Conservation (phyloP, 2,113 vertebrate species). For the Oxygymnocypris stewartii region DNA sequence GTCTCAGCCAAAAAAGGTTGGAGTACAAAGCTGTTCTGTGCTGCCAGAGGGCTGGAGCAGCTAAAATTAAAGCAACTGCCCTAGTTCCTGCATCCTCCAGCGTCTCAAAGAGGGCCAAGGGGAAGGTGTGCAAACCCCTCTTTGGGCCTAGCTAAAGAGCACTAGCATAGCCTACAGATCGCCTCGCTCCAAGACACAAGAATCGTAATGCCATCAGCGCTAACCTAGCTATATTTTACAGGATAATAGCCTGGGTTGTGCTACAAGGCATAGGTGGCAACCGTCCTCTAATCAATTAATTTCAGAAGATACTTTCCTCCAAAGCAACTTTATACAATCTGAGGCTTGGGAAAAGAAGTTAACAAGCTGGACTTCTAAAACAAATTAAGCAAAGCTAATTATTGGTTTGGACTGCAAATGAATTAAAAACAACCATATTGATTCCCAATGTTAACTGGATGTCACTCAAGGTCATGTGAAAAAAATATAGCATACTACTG, state of each 20-base stretch:
- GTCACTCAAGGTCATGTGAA: not conserved
- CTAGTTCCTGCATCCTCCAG: conserved; percentile 68
- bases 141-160: not conserved
- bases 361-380: not conserved
- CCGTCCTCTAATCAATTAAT: not conserved
- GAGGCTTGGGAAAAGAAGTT: not conserved
- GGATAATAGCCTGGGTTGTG: not conserved
- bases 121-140: conserved; percentile 41
- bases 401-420: not conserved
- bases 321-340: not conserved
- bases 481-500: not conserved
- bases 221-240: not conserved
- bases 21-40: conserved; percentile 70
- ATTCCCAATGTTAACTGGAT: not conserved
- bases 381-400: not conserved
- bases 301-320: not conserved
- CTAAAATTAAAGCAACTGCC: conserved; percentile 77
- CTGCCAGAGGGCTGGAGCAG: conserved; percentile 66
- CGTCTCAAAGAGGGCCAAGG: conserved; percentile 63
- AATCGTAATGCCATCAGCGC: not conserved
- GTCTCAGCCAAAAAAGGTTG: conserved; percentile 61
- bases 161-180: not conserved
- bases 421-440: not conserved
- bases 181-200: conserved; percentile 1
- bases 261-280: not conserved